Evolutionary conservation across 2,113 vertebrate species (phyloP), one percentile per base, ranked within the genome.

Genomic region (Apus apus): DNA sequence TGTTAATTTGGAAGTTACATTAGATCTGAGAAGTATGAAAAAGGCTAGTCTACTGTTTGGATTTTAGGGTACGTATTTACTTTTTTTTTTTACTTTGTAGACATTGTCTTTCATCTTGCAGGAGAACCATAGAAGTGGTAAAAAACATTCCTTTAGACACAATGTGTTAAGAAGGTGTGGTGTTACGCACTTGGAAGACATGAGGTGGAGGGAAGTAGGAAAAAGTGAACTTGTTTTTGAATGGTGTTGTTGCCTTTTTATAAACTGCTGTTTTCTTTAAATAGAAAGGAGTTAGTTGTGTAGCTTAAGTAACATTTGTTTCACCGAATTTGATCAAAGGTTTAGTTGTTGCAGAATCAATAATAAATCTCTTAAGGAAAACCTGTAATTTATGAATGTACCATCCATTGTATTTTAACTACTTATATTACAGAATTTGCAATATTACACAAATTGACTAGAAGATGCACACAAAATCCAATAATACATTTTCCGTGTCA

Each of bases 341-440:
- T 46, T 85, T 73, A 64, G 83, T 94, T 89, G 65, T 80, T 96
- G 53, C 67, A 81, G 79, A 92, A 93, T 95, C 93, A 74, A 90
- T 94, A 95, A 84, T 60, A 83, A 86, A 84, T 90, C 34, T 80
- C 48, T 72, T 93, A 83, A 92, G 50, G 78, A 87, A 82, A 85
- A 22, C 15, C 71, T 86, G 61, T 73, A 60, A 72, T 72, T 94
- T 91, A 82, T 84, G 83, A 92, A 75, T 27, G 51, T 84, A 40
- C 57, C 6, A 21, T 68, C 57, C 4, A 1, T 79, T 94, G 64
- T 92, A 62, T 94, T 95, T 95, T 94, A 96, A 94, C 38, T 94
- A 57, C 80, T 56, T 72, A 43, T 61, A 84, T 54, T 73, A 60
- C 32, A 78, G 46, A 92, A 78, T 84, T 84, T 90, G 48, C 32